Percentiles rank a stretch among this genome's conserved stretches.
Evolutionary conservation across 1,140 invertebrate species (phyloP).

Genomic region (Penaeus indicus): DNA sequence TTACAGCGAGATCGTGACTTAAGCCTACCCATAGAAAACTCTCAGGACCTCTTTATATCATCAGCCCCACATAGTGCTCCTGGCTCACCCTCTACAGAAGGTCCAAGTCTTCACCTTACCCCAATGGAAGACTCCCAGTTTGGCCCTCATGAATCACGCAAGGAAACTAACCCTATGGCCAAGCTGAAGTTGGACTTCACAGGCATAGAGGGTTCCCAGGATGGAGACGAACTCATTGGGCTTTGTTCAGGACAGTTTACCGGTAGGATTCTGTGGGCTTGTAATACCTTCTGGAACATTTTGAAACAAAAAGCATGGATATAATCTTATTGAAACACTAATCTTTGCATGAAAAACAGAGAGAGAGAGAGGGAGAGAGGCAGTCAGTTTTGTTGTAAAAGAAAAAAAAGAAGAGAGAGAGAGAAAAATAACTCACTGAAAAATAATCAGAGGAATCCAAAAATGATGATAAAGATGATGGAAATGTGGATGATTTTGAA

Average conservation of each 20-base stretch:
- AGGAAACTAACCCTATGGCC: background rate
- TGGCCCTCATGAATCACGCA: conserved; percentile 24
- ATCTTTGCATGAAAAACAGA: no score
- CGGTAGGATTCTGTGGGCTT: background rate
- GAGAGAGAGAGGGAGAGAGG: no score
- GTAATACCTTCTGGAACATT: no score
- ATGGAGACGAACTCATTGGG: conserved; percentile 48
- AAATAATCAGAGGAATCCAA: no score
- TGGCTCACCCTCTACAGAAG: background rate
- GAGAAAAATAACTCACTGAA: no score
- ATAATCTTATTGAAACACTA: no score
- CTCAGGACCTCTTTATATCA: conserved; percentile 20
- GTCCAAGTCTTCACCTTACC: conserved; percentile 42
- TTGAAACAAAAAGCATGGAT: no score
- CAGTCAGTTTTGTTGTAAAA: no score
- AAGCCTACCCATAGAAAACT: conserved; percentile 43
- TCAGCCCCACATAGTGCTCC: background rate
- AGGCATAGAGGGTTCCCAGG: conserved; percentile 28
- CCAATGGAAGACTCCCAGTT: conserved; percentile 48
- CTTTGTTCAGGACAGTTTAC: conserved; percentile 58
- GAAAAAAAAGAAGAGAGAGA: no score
- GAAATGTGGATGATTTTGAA: no score
- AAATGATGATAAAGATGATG: no score
- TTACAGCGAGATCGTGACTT: conserved; percentile 48
- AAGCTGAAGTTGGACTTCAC: conserved; percentile 36